Evolutionary conservation across 2,888 invertebrate genomes (phyloP), one percentile per base, ranked within the genome.

Genomic region (Tenthredo livida): DNA sequence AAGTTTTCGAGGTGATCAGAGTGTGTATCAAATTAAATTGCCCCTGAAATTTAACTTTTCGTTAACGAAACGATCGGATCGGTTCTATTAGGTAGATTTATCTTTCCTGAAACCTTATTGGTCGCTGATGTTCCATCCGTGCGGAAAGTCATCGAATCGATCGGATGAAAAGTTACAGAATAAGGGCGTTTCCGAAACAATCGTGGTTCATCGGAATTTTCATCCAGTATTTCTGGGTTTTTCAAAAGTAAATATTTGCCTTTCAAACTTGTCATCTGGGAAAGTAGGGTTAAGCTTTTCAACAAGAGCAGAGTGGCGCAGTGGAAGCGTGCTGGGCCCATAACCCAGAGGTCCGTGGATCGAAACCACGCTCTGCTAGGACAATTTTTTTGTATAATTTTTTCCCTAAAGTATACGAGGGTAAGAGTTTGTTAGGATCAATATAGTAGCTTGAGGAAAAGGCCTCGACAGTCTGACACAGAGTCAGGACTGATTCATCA

Each of bases 311-410:
- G 96, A 96, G 96, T 96, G 96, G 96, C 96, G 96, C 96, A 96
- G 96, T 96, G 96, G 96, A 96, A 96, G 96, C 96, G 96, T 96
- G 96, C 96, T 96, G 96, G 96, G 96, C 96, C 96, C 96, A 96
- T 96, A 96, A 96, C 96, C 97, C 97, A 97, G 97, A 97, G 97
- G 96, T 97, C 97, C 97, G 97, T 97, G 96, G 96, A 97, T 96
- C 96, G 97, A 97, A 97, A 97, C 96, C 77, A 77, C 77, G 77
- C 77, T 77, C 77, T 77, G 77, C 77, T 77, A 40, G 54, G 7
- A 54, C 6, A 15, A 61, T 80, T 61, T 80, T 77, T 77, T 77
- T 33, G 10, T 25, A 61, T 10, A 4, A 61, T 10, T 61, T 61
- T 61, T 25, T 4, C n/a, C 54, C n/a, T 7, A 2, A 54, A n/a